phyloP scores from a whole-genome alignment of 1,140 invertebrate species.

The Parasteatoda tepidariorum region DNA sequence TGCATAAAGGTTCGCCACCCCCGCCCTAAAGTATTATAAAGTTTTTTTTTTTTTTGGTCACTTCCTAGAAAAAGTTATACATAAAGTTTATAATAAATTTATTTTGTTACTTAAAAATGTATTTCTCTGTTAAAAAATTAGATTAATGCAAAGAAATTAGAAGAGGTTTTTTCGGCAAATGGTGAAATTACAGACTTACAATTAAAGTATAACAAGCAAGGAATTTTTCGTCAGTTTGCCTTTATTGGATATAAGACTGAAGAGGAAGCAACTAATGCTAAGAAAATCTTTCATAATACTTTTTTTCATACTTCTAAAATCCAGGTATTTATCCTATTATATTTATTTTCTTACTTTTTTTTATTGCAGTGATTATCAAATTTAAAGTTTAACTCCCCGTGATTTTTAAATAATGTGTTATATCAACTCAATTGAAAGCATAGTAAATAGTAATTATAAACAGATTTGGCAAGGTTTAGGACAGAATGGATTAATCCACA shows the following conservation, averaged over 20 bases:
- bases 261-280: constrained; percentile 80
- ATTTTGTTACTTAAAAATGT: background rate
- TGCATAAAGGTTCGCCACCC: too few species aligned
- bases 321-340: constrained; percentile 26
- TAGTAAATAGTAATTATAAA: too few species aligned
- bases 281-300: constrained; percentile 83
- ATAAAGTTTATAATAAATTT: background rate
- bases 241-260: constrained; percentile 90
- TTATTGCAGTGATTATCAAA: background rate
- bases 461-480: too few species aligned
- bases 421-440: too few species aligned
- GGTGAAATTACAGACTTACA: constrained; percentile 91
- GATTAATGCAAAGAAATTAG: constrained; percentile 83
- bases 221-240: constrained; percentile 90
- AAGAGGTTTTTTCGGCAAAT: constrained; percentile 80
- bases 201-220: constrained; percentile 90
- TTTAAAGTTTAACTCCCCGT: too few species aligned
- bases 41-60: background rate
- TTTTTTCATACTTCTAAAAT: constrained; percentile 86
- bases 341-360: background rate
- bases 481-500: too few species aligned
- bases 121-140: constrained; percentile 65
- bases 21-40: background rate
- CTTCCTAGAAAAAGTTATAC: constrained; percentile 14
- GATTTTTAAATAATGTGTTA: too few species aligned